Base-by-base conservation (phyloP, 37 sponge, comb jelly and placozoan species). In the Diacarnus erythraeanus region DNA sequence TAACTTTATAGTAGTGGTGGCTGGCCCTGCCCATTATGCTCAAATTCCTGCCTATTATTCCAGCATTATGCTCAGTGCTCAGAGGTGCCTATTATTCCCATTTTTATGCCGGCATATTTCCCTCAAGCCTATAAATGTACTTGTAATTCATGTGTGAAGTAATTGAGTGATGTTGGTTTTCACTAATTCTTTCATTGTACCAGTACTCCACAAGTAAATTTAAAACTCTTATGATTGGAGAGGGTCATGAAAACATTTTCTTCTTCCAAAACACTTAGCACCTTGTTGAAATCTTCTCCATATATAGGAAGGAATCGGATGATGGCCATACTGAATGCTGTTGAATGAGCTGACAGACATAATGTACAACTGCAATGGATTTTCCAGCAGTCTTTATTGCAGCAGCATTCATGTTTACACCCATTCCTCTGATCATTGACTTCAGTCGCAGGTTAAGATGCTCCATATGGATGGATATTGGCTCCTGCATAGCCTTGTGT, bases 391-490 rank as follows among this genome's bases (percentile, higher is more conserved):
- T 74, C 2, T 27, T 21, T 12, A 83, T 37, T 35, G 76, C n/a
- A 42, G 51, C 31, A 6, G 31, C 29, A n/a, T 42, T 47, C 34
- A 83, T 38, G 65, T 83, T 83, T n/a, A 68, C 54, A 23, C 83
- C 75, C 69, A 83, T 31, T 4, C 38, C n/a, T 23, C 75, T 27
- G 15, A 83, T 4, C 34, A 75, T 38, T 26, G 51, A 72, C 57
- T 83, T 83, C 12, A 75, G 60, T 43, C 77, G 41, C 40, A 76
- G 36, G 58, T 86, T 86, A 10, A 86, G 38, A 54, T 86, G 87
- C 23, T 88, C 88, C 79, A 88, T 70, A 67, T 65, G 66, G 56
- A 54, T 10, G 56, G 17, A 54, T 54, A 54, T 54, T 54, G 10
- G 56, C 56, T 54, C 56, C 56, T 54, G 56, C 17, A 10, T 54